These are phyloP conservation scores for Tolypeutes matacus DNA, from an alignment of 2,797 vertebrate species.

Conservation along the genomic window DNA sequence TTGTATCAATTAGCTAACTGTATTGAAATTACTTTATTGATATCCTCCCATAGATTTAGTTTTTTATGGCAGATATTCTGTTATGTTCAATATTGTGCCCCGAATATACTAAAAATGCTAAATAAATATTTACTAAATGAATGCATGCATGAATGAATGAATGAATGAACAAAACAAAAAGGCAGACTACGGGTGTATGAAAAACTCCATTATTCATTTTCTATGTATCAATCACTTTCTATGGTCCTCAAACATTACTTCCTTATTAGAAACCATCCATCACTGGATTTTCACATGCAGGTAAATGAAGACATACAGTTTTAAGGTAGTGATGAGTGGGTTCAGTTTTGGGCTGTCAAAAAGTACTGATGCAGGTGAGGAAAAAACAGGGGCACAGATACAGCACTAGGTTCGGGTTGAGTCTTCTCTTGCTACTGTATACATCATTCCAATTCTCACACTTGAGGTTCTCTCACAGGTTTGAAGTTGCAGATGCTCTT, in stretches of 20 bases:
- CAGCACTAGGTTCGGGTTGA: background rate
- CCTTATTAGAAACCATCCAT: background rate
- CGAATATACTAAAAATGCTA: background rate
- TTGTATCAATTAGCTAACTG: too few relatives aligned
- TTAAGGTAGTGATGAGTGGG: background rate
- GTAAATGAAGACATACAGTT: background rate
- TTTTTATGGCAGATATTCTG: background rate
- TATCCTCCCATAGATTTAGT: background rate
- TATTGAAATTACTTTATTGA: background rate
- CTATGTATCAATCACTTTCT: background rate
- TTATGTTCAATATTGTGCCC: background rate
- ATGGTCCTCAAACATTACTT: background rate
- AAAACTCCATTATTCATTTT: background rate
- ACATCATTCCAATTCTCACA: background rate
- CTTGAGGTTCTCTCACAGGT: background rate
- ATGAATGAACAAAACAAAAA: background rate
- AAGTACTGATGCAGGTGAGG: background rate
- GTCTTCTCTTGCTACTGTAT: background rate
- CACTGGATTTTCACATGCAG: background rate
- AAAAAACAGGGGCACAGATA: background rate
- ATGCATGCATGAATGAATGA: too few relatives aligned
- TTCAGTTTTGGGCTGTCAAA: background rate
- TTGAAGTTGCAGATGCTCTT: slow-evolving; percentile 56
- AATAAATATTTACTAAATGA: background rate
- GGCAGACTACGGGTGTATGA: background rate